phyloP scores from a whole-genome alignment of 2,888 invertebrate genomes.

The Stenoptilia bipunctidactyla region DNA sequence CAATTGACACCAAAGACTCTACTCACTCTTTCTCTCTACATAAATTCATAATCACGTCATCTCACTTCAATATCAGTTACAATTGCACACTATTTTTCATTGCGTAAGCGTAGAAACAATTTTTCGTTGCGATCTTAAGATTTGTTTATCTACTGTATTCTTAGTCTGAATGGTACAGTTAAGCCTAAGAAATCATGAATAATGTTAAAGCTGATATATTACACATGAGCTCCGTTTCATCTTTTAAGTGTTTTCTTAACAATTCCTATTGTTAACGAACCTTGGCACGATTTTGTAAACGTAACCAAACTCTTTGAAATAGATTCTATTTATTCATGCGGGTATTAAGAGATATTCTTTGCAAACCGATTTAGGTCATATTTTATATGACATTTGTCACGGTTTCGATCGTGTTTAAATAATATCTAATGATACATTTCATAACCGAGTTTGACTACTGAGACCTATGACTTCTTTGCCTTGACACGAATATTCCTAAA shows the following conservation, averaged over 20 bases:
- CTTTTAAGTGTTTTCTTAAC: constrained; percentile 40
- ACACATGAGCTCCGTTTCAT: constrained; percentile 26
- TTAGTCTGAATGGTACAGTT: neutral
- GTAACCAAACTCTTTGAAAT: constrained; percentile 25
- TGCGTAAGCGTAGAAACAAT: constrained; percentile 24
- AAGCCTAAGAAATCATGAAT: constrained; percentile 7
- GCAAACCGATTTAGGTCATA: neutral
- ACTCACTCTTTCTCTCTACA: too few species aligned
- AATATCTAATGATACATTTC: constrained; percentile 15
- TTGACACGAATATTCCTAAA: constrained; percentile 19
- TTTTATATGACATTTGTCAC: constrained; percentile 40
- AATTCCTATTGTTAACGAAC: constrained; percentile 44
- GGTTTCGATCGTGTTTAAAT: constrained; percentile 25
- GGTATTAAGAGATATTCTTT: neutral
- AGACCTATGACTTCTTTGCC: constrained; percentile 24
- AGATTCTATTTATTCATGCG: constrained; percentile 35
- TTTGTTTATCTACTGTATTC: neutral
- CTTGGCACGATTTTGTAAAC: constrained; percentile 39
- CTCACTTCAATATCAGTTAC: constrained; percentile 18
- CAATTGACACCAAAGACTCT: constrained; percentile 36
- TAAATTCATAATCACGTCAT: constrained; percentile 23
- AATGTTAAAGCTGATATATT: constrained; percentile 17
- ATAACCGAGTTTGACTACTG: constrained; percentile 23
- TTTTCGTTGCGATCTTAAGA: neutral
- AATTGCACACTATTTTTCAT: constrained; percentile 29